Evolutionary conservation across 2,888 invertebrate genomes (phyloP).

Genomic region (Anoplius nigerrimus): DNA sequence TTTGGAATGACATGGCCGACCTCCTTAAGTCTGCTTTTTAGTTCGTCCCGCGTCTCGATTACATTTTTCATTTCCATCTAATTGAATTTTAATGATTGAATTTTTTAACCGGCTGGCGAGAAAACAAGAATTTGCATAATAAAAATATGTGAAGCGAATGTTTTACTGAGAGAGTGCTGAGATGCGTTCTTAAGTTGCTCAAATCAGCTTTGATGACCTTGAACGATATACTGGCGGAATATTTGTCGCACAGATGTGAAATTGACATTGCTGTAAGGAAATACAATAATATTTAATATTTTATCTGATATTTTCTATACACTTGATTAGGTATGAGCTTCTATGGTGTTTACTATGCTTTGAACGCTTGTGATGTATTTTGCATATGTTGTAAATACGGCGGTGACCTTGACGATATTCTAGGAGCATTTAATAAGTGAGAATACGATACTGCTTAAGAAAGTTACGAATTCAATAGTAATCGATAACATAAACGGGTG

Average conservation of each 20-base stretch:
- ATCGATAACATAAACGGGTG: no score
- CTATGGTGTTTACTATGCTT: no score
- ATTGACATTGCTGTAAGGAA: conserved; percentile 66
- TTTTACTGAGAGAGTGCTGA: conserved; percentile 69
- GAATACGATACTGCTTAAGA: no score
- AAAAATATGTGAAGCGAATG: not conserved
- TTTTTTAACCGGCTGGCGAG: not conserved
- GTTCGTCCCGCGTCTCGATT: conserved; percentile 62
- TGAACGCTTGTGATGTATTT: no score
- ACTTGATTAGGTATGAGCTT: no score
- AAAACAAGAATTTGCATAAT: not conserved
- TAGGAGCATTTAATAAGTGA: no score
- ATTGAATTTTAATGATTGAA: no score
- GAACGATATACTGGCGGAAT: conserved; percentile 63
- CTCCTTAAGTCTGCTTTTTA: conserved; percentile 62
- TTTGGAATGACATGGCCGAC: conserved; percentile 64
- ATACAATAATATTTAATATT: not conserved
- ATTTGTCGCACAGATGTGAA: conserved; percentile 68
- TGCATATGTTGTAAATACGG: no score
- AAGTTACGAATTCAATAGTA: no score
- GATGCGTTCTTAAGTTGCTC: conserved; percentile 58
- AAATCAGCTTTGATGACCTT: conserved; percentile 64
- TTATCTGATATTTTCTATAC: no score
- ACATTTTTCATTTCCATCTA: conserved; percentile 65
- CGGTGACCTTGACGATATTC: no score